Base-by-base conservation (phyloP, 2,797 vertebrate genomes). In the Paguma larvata region DNA sequence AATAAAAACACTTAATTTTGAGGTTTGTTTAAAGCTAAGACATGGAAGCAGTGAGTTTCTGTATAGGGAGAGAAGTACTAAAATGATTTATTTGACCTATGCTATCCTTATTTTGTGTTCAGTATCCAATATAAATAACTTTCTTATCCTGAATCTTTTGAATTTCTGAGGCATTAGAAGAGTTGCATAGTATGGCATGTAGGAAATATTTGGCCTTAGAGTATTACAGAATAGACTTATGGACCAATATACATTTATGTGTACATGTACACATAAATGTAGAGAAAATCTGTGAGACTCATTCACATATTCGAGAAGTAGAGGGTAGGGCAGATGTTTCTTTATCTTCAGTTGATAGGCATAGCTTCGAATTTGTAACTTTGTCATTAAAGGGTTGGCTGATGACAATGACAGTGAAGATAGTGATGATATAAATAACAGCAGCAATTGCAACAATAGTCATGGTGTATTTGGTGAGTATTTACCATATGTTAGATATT, bases 91-190 rank as follows among this genome's bases (percentile, higher is more conserved):
- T 75, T 77, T 93, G 34, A 63, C 18, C 27, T 19, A 34, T 75
- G 30, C 63, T 93, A 88, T 92, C 79, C 48, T 84, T 63, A 89
- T 30, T 18, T 68, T 59, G 8, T n/a, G 12, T 73, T 91, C 62
- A 67, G 18, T 85, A 83, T 78, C 44, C 67, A 87, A 21, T 46
- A 67, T 41, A 85, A 75, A 53, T 34, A 70, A 2, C 48, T 14
- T 77, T 93, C 15, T 15, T 92, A 7, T 25, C 16, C 38, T 80
- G 53, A 92, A 38, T 80, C 34, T 15, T 23, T 91, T 6, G 80
- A 94, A 51, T 44, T 96, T 97, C 67, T 70, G 85, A 88, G 91
- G 11, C 34, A 51, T 86, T 46, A 51, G n/a, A 62, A 46, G 46
- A 89, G 23, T 70, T 83, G 30, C 23, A 38, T 23, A 78, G 41